Evolutionary conservation across 1,140 invertebrate genomes (phyloP).

Genomic region (Chrysoperla carnea): DNA sequence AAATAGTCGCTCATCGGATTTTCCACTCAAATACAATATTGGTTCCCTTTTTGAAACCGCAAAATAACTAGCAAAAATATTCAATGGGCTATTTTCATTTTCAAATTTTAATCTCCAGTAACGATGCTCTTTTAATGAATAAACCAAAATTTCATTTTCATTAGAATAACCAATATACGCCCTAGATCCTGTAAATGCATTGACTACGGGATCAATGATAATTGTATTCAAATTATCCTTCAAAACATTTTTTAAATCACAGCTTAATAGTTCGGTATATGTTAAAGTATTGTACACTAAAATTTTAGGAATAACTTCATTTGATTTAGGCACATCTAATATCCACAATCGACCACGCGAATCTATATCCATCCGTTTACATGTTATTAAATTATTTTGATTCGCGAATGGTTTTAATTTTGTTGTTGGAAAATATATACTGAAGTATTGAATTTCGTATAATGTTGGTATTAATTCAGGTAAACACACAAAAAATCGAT

Average conservation of each 20-base stretch:
- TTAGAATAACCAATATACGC: slow-evolving; percentile 11
- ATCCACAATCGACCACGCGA: slow-evolving; percentile 13
- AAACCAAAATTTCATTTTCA: slow-evolving; percentile 5
- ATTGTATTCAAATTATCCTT: slow-evolving; percentile 1
- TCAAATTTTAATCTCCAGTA: slow-evolving; percentile 5
- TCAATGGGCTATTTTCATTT: background rate
- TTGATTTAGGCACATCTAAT: slow-evolving; percentile 12
- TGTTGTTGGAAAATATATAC: no score
- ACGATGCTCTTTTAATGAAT: slow-evolving; percentile 3
- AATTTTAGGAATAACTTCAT: slow-evolving; percentile 12
- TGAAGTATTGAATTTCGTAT: no score
- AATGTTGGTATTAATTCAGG: no score
- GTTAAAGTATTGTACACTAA: slow-evolving; percentile 11
- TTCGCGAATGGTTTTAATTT: no score
- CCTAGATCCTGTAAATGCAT: slow-evolving; percentile 2
- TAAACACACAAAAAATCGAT: no score
- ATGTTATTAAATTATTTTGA: background rate
- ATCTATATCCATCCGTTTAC: background rate
- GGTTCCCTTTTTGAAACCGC: slow-evolving; percentile 3
- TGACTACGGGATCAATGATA: background rate
- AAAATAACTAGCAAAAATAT: slow-evolving; percentile 5
- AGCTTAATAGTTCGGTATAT: slow-evolving; percentile 6
- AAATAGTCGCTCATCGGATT: no score
- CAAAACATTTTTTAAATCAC: slow-evolving; percentile 3
- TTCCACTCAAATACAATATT: slow-evolving; percentile 4